Evolutionary conservation across 2,797 vertebrate species (phyloP).

Genomic region (Spondyliosoma cantharus): DNA sequence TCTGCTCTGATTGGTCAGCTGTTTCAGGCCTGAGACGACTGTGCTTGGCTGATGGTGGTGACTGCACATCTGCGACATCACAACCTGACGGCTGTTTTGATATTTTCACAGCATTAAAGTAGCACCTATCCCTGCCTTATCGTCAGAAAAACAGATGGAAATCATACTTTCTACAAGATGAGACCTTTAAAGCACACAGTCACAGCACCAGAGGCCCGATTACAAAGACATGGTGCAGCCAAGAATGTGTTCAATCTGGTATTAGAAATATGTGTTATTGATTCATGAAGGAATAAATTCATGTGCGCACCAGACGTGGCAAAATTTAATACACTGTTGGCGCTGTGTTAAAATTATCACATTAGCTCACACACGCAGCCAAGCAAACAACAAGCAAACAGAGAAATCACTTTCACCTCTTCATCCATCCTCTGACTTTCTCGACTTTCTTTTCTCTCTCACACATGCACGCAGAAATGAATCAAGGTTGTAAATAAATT

Average conservation of each 20-base stretch:
- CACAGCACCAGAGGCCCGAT: conserved; percentile 21
- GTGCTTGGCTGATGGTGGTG: no score
- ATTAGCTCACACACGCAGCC: conserved; percentile 16
- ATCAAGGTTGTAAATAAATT: conserved; percentile 66
- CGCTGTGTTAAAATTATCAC: conserved; percentile 36
- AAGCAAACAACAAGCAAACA: conserved; percentile 29
- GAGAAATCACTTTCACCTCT: background rate
- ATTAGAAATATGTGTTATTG: conserved; percentile 41
- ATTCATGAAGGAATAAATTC: conserved; percentile 49
- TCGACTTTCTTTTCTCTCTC: background rate
- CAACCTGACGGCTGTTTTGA: no score
- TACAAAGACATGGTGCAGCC: conserved; percentile 39
- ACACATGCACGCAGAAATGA: conserved; percentile 29
- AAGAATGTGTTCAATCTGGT: conserved; percentile 57
- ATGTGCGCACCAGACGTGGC: conserved; percentile 52
- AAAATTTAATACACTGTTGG: conserved; percentile 36
- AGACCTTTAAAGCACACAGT: background rate
- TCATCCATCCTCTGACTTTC: background rate
- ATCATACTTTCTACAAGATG: no score
- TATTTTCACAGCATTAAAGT: no score
- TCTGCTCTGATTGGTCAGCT: no score
- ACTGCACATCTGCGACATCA: no score
- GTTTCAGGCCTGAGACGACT: no score
- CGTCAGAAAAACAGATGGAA: no score
- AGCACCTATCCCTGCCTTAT: no score